Evolutionary conservation across 2,797 vertebrate species (phyloP), one percentile per base, ranked within the genome.

Genomic region (Premnoplex brunnescens): DNA sequence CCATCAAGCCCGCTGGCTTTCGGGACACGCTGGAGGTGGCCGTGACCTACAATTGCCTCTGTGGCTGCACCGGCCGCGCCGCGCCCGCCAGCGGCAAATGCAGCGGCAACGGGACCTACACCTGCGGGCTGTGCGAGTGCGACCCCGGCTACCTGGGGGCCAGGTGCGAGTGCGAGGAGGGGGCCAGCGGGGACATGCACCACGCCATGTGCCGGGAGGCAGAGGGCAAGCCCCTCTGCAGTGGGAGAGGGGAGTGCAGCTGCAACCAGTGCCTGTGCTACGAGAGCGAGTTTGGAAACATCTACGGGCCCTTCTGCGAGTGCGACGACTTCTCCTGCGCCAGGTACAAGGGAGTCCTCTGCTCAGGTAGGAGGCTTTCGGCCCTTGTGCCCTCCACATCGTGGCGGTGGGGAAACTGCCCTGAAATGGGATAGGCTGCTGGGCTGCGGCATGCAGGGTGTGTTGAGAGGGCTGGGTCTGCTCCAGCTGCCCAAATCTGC

Each of bases 311-410:
- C 80, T 99, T 98, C 98, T 99, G 99, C 49, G 98, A 99, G 97
- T 99, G 99, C 0, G 99, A 99, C 16, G 99, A 99, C 98, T 99
- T 99, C 98, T 99, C 99, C 94, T 99, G 99, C 3, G 98, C 99
- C 82, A 97, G 99, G n/a, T 99, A 99, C 97, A 99, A 99, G 95
- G 99, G 99, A 26, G 84, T 99, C 89, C 98, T 99, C 80, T 99
- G 99, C 98, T 99, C 99, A 98, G 99, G 99, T 99, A 97, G 96
- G 98, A 68, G 51, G 12, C 44, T 32, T 12, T 52, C 73, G 24
- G 36, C 34, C 26, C 62, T 15, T 0, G 0, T 2, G 6, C 19
- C 23, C 13, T 44, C 3, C 0, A 4, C 5, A 14, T 36, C 0
- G 1, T 1, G 10, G 85, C 32, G 1, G 12, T 3, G 36, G 1